Evolutionary conservation across 2,888 invertebrate genomes (phyloP).

Genomic region (Phragmatobia fuliginosa): DNA sequence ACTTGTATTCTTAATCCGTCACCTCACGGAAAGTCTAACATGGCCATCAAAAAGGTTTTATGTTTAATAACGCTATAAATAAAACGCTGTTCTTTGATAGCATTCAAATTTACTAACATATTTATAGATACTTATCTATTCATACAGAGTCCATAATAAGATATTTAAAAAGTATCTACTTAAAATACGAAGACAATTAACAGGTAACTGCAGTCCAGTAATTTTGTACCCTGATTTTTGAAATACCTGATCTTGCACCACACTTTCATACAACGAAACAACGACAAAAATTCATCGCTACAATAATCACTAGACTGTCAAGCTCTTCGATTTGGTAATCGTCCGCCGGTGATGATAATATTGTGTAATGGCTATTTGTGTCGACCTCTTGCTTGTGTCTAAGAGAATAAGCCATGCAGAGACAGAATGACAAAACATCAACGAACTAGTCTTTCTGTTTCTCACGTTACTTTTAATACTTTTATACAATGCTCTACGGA

Average conservation of each 20-base stretch:
- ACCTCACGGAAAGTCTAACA: too few relatives aligned
- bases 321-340: conserved; percentile 29
- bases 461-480: conserved; percentile 12
- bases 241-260: conserved; percentile 24
- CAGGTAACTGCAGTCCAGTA: background rate
- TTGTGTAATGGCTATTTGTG: conserved; percentile 40
- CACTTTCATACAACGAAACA: conserved; percentile 25
- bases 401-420: conserved; percentile 10
- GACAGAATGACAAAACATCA: conserved; percentile 10
- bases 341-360: conserved; percentile 24
- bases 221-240: conserved; percentile 8
- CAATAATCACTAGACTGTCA: conserved; percentile 27
- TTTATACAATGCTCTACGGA: background rate
- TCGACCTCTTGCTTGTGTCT: conserved; percentile 23
- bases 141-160: too few relatives aligned
- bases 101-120: background rate
- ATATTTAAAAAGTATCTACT: background rate
- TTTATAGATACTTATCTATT: background rate
- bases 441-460: conserved; percentile 1
- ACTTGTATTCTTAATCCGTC: too few relatives aligned
- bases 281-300: conserved; percentile 24
- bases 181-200: background rate
- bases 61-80: background rate
- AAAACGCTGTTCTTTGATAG: background rate
- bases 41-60: background rate